Conservation (phyloP, 92 coral and sea anemone species). For the Montipora capitata region DNA sequence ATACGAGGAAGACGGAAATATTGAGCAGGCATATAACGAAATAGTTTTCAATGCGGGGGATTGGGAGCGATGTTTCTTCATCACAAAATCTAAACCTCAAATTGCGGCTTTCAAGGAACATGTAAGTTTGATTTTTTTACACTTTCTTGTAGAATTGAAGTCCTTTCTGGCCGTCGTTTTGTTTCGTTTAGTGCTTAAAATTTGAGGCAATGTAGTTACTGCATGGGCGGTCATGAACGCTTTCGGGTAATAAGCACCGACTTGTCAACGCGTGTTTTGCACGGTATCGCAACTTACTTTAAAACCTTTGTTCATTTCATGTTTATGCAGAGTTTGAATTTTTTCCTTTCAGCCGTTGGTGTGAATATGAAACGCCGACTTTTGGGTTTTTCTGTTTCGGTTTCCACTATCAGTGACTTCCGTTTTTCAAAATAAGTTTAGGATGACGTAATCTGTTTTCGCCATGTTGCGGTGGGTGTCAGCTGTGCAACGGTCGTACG, state of each 20-base stretch:
- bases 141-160: neutral
- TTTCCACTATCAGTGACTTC: slow-evolving; percentile 48
- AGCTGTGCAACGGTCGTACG: neutral
- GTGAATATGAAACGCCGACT: too few relatives aligned
- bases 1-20: slow-evolving; percentile 76
- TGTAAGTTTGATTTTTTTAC: slow-evolving; percentile 68
- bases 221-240: neutral
- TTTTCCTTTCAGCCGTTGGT: neutral
- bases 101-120: slow-evolving; percentile 97
- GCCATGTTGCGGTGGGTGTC: neutral
- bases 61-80: slow-evolving; percentile 91
- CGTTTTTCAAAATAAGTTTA: slow-evolving; percentile 29
- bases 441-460: slow-evolving; percentile 33
- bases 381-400: neutral
- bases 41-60: slow-evolving; percentile 90
- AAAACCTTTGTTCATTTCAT: slow-evolving; percentile 10
- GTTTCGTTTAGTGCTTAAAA: neutral
- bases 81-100: slow-evolving; percentile 91
- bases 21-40: slow-evolving; percentile 86
- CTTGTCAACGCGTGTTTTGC: slow-evolving; percentile 43
- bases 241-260: slow-evolving; percentile 3
- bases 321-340: slow-evolving; percentile 2
- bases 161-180: neutral
- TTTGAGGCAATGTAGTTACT: neutral
- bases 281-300: slow-evolving; percentile 20